phyloP scores from a whole-genome alignment of 1,140 invertebrate species.

The Scaptomyza pallida region DNA sequence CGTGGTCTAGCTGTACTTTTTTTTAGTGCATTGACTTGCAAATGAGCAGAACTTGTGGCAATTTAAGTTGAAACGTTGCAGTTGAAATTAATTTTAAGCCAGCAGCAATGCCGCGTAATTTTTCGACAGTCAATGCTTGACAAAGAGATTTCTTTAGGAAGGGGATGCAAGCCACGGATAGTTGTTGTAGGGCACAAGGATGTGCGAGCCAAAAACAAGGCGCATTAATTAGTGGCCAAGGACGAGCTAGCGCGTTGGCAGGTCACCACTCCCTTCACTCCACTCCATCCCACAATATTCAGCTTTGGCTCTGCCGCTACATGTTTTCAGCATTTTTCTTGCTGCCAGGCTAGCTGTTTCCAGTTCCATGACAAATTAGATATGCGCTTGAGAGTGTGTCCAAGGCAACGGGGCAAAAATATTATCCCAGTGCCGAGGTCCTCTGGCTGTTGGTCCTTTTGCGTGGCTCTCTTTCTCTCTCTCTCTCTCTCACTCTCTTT shows the following conservation, averaged over 20 bases:
- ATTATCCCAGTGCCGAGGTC: conserved; percentile 42
- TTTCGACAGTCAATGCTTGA: conserved; percentile 41
- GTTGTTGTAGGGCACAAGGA: no score
- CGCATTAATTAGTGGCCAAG: conserved; percentile 79
- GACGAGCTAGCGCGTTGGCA: conserved; percentile 35
- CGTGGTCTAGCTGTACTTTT: conserved; percentile 15
- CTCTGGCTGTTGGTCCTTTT: neutral
- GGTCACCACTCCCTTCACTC: neutral
- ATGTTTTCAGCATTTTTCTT: conserved; percentile 52
- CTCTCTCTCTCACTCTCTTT: neutral
- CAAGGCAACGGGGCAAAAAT: conserved; percentile 58
- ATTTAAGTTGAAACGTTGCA: conserved; percentile 26
- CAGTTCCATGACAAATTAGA: conserved; percentile 72
- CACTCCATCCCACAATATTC: neutral
- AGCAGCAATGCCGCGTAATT: conserved; percentile 46
- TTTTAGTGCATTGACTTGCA: conserved; percentile 15
- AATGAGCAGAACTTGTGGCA: conserved; percentile 34
- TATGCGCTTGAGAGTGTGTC: conserved; percentile 63
- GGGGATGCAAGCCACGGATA: neutral
- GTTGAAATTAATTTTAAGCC: conserved; percentile 61
- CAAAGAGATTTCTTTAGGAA: neutral
- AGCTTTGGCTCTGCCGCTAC: neutral
- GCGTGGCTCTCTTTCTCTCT: neutral
- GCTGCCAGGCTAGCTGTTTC: conserved; percentile 14
- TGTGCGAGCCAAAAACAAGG: conserved; percentile 63